Evolutionary conservation across 53 echinoderm and acorn worm genomes (phyloP).

Genomic region (Paracentrotus lividus): DNA sequence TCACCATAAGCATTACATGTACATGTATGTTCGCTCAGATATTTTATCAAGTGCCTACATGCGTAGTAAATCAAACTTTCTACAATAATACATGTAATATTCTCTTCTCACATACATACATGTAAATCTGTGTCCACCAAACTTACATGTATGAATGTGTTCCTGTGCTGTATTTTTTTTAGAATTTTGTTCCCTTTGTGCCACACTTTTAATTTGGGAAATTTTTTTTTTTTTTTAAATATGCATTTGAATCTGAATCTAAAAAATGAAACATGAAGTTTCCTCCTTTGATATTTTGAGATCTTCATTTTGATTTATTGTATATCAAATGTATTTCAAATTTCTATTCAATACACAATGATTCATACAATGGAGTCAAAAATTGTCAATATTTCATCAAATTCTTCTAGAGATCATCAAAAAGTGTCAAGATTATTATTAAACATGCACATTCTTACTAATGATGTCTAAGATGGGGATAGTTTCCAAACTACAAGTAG

Average conservation of each 20-base stretch:
- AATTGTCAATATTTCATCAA: no score
- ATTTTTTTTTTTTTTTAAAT: neutral
- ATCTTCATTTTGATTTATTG: neutral
- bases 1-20: neutral
- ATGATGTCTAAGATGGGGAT: no score
- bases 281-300: neutral
- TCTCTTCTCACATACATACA: neutral
- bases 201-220: neutral
- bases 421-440: no score
- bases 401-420: no score
- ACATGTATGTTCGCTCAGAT: neutral
- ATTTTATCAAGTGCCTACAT: neutral
- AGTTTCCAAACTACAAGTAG: no score
- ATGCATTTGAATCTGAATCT: neutral
- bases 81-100: neutral
- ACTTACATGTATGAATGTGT: neutral
- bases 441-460: no score
- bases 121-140: neutral
- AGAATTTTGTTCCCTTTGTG: neutral
- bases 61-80: neutral
- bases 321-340: no score
- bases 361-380: no score
- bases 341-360: no score
- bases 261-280: neutral
- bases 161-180: no score